Conservation (phyloP, 2,888 invertebrate species). For the Caenorhabditis sp. region DNA sequence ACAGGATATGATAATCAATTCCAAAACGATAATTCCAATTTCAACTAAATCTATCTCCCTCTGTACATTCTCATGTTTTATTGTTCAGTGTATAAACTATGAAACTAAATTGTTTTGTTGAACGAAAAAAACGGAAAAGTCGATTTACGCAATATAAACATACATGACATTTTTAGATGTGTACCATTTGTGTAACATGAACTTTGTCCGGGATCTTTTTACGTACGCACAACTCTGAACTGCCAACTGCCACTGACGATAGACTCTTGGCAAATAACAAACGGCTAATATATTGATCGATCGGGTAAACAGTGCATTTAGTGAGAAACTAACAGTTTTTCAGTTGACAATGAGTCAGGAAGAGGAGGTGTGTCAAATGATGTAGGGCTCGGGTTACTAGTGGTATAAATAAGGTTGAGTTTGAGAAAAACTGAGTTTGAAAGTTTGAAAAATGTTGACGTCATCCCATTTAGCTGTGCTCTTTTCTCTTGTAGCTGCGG, state of each 20-base stretch:
- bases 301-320: slow-evolving; percentile 30
- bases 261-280: slow-evolving; percentile 45
- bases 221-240: background rate
- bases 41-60: slow-evolving; percentile 7
- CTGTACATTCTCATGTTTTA: slow-evolving; percentile 6
- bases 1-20: slow-evolving; percentile 6
- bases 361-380: slow-evolving; percentile 35
- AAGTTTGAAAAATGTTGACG: slow-evolving; percentile 27
- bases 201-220: slow-evolving; percentile 53
- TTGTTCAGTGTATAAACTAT: background rate
- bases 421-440: too few species aligned
- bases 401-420: background rate
- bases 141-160: background rate
- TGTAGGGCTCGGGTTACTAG: background rate
- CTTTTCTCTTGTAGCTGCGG: background rate
- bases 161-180: too few species aligned
- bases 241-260: too few species aligned
- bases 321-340: slow-evolving; percentile 15
- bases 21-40: background rate
- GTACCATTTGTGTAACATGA: background rate
- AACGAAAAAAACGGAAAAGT: slow-evolving; percentile 20
- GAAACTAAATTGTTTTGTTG: slow-evolving; percentile 17
- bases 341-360: slow-evolving; percentile 18
- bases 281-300: slow-evolving; percentile 15
- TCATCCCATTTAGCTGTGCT: background rate